These are phyloP conservation scores for Cathartes aura DNA, from an alignment of 2,113 vertebrate genomes.

Conservation along the genomic window DNA sequence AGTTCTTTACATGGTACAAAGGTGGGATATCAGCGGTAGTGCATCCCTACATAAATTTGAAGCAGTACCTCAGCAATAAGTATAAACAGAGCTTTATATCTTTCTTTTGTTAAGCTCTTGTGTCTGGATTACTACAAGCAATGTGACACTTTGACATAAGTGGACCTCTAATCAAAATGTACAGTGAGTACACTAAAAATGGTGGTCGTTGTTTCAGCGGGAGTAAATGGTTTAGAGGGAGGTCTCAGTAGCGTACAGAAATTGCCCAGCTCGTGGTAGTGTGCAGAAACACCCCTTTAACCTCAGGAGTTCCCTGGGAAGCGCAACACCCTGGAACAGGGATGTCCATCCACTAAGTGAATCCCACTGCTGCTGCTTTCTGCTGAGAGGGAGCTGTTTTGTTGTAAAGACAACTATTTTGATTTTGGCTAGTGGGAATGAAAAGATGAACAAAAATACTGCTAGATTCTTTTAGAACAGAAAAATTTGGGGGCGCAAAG, in stretches of 20 bases:
- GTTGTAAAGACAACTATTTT: background rate
- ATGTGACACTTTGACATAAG: background rate
- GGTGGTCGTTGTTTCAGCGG: background rate
- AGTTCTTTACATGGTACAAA: background rate
- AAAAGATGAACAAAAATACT: background rate
- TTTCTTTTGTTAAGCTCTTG: background rate
- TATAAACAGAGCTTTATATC: background rate
- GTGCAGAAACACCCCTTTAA: background rate
- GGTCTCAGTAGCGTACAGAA: background rate
- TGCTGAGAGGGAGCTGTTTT: background rate
- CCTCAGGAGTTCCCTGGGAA: background rate
- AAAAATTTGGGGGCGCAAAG: accelerated
- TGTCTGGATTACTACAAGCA: background rate
- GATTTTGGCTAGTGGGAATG: background rate
- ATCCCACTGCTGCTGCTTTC: background rate
- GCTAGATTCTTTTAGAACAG: background rate
- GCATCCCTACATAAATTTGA: background rate
- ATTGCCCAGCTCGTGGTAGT: accelerated
- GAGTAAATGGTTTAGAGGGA: background rate
- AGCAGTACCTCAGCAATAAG: background rate
- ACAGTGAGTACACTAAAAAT: background rate
- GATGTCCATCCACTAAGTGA: background rate
- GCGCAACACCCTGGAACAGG: background rate
- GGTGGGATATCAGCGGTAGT: background rate
- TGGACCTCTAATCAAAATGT: background rate